Evolutionary conservation across 2,888 invertebrate species (phyloP).

Genomic region (Brachyptera putata): DNA sequence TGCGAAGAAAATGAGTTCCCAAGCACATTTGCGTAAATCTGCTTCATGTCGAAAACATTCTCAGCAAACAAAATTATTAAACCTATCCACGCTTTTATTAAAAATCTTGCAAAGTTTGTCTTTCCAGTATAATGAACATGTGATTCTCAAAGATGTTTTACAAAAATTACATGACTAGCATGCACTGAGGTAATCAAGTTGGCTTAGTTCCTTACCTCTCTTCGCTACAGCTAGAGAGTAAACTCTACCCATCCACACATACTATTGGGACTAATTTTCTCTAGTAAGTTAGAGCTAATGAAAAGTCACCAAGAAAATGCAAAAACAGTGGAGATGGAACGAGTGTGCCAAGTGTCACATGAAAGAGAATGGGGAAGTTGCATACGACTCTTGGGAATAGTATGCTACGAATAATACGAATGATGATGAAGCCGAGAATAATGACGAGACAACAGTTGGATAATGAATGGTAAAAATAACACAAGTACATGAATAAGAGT

Average conservation of each 20-base stretch:
- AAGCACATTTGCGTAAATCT: no score
- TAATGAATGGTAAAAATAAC: background rate
- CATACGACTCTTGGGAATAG: background rate
- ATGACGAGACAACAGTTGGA: background rate
- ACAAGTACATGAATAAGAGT: constrained; percentile 6
- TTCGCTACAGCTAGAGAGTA: background rate
- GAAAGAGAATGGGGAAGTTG: constrained; percentile 3
- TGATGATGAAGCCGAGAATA: constrained; percentile 4
- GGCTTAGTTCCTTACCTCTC: no score
- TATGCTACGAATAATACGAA: background rate
- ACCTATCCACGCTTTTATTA: no score
- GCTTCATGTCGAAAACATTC: no score
- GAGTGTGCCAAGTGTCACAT: background rate
- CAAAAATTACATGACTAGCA: background rate
- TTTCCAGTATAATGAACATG: no score
- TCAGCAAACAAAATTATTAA: no score
- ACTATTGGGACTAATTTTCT: constrained; percentile 5
- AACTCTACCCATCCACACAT: background rate
- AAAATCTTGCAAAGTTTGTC: no score
- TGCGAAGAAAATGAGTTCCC: no score
- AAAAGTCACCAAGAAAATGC: background rate
- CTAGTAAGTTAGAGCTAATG: background rate
- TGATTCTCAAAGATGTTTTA: no score
- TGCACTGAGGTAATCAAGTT: background rate
- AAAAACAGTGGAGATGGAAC: background rate